Base-by-base conservation (phyloP, 1,140 invertebrate species). In the Trichoplusia ni region DNA sequence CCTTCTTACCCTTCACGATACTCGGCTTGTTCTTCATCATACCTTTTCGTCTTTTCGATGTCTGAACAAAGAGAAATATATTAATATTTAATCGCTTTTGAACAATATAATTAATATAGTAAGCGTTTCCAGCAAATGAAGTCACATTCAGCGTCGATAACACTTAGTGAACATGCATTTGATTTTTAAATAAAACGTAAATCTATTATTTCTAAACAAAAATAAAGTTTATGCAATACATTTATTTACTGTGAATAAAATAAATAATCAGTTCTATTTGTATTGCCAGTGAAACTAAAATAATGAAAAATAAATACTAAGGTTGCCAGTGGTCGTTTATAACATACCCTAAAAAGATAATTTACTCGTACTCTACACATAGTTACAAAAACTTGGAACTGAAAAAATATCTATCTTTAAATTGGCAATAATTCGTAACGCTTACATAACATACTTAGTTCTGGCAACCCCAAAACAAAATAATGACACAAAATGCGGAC, bases 21-120 rank as follows among this genome's bases (percentile, higher is more conserved):
- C 93, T 92, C 25, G 97, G 97, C 87, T 95, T 95, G 90, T 96
- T 95, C 89, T 96, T 97, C 71, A 99, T 95, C 42, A 93, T 93
- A 64, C 98, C 98, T 90, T 97, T 96, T 92, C 94, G 96, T 78
- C 95, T 94, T 77, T 95, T 96, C 23, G 92, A 92, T 69, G 95
- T 96, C 97, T 98, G 91, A 94, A 93, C 90, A 90, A 85, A 91
- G 70, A 91, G 65, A 64, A 35, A 25, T 0, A 9, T 19, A 23
- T 53, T 53, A n/a, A n/a, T n/a, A 23, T 33, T 35, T 7, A 1
- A 23, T 11, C 2, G 13, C 7, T 47, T 1, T 31, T 4, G 2
- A 19, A 40, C 9, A 31, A 6, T 1, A 14, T n/a, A 31, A 0
- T 16, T 27, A 46, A 14, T 27, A 2, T 2, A 29, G 7, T 16